Conservation (phyloP, 1,140 invertebrate genomes). For the Medauroidea extradentata region DNA sequence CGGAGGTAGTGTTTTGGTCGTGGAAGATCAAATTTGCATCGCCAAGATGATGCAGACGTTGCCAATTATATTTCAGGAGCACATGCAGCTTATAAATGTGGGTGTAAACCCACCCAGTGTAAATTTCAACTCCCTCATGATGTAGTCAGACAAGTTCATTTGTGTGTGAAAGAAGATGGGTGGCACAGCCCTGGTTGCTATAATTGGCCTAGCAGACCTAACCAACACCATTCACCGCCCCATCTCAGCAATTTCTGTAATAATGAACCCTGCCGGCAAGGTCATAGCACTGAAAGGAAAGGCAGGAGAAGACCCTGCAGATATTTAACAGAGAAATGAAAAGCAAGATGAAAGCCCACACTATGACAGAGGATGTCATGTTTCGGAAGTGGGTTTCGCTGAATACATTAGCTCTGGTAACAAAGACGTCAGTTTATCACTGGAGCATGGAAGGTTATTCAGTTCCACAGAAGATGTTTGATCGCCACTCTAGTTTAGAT, state of each 20-base stretch:
- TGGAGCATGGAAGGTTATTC: constrained; percentile 99
- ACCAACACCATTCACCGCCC: constrained; percentile 93
- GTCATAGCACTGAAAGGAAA: constrained; percentile 93
- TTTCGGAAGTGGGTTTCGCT: constrained; percentile 99
- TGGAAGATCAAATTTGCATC: too few relatives aligned
- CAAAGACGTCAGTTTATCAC: constrained; percentile 96
- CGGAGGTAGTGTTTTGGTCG: too few relatives aligned
- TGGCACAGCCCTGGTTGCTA: constrained; percentile 88
- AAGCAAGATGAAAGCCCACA: constrained; percentile 99
- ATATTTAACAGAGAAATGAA: constrained; percentile 99
- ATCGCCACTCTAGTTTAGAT: constrained; percentile 89
- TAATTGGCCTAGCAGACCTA: constrained; percentile 95
- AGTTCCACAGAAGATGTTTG: constrained; percentile 95
- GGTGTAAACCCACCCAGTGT: constrained; percentile 97
- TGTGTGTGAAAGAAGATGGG: constrained; percentile 98
- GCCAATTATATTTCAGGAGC: too few relatives aligned
- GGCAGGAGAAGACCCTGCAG: constrained; percentile 81
- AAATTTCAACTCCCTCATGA: constrained; percentile 97
- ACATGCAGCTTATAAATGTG: constrained; percentile 95
- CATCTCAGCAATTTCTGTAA: constrained; percentile 98
- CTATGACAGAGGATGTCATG: constrained; percentile 96
- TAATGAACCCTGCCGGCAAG: constrained; percentile 99
- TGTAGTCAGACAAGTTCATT: constrained; percentile 99
- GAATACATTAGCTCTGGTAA: constrained; percentile 95
- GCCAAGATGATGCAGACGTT: too few relatives aligned